Conservation (phyloP, 2,113 vertebrate species). For the Saguinus imperator region DNA sequence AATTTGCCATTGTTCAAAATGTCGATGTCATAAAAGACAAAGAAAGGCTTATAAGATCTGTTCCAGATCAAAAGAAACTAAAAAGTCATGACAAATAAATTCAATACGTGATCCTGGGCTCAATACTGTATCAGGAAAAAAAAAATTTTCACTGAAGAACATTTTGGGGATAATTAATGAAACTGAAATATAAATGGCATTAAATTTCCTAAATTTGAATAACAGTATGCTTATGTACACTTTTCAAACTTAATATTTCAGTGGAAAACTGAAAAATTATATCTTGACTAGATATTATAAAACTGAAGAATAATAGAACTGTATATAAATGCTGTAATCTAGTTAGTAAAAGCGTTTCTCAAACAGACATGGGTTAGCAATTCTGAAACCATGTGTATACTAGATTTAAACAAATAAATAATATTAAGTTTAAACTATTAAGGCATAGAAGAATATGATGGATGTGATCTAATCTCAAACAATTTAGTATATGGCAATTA, state of each 20-base stretch:
- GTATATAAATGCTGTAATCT: conserved; percentile 22
- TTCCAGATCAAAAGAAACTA: conserved; percentile 34
- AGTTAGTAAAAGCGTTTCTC: conserved; percentile 18
- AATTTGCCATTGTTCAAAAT: conserved; percentile 45
- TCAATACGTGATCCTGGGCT: neutral
- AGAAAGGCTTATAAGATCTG: conserved; percentile 21
- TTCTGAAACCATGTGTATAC: conserved; percentile 13
- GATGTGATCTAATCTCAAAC: conserved; percentile 10
- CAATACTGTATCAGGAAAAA: neutral
- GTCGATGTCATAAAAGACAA: conserved; percentile 3
- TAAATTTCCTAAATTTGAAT: conserved; percentile 38
- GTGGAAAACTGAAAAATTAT: neutral
- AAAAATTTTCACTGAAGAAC: conserved; percentile 27
- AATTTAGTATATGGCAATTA: neutral
- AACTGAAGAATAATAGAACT: conserved; percentile 19
- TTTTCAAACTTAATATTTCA: conserved; percentile 14
- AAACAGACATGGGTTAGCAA: neutral
- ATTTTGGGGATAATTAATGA: neutral
- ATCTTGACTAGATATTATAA: neutral
- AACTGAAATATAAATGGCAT: neutral
- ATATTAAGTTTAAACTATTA: conserved; percentile 23
- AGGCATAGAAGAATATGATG: neutral
- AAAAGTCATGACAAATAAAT: conserved; percentile 27
- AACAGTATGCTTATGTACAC: neutral
- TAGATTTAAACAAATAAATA: conserved; percentile 21